Percentiles rank a stretch among this genome's conserved stretches.
Evolutionary conservation across 1,140 invertebrate genomes (phyloP).

Genomic region (Pinna nobilis): DNA sequence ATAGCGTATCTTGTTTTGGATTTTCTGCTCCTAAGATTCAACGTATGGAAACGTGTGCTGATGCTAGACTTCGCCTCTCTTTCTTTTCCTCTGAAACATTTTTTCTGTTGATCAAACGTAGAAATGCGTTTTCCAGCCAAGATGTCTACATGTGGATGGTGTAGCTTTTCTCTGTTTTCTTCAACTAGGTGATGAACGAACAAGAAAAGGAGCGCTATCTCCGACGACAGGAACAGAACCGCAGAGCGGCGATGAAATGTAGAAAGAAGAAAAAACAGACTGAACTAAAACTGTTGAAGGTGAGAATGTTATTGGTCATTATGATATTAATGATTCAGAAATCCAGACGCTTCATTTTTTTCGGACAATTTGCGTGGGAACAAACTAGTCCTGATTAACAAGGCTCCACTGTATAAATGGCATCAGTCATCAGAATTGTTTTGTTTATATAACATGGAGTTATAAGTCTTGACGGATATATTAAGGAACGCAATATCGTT

Average conservation of each 20-base stretch:
- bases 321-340: no score
- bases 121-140: no score
- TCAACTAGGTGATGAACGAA: background rate
- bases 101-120: no score
- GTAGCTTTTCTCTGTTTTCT: background rate
- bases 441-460: background rate
- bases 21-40: no score
- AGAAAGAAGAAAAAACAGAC: slow-evolving; percentile 22
- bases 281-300: slow-evolving; percentile 10
- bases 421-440: background rate
- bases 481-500: no score
- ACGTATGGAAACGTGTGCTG: no score
- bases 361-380: background rate
- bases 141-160: no score
- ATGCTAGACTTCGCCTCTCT: no score
- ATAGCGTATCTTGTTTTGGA: no score
- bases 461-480: no score
- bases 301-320: slow-evolving; percentile 7
- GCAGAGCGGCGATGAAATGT: slow-evolving; percentile 29
- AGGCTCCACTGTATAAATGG: background rate
- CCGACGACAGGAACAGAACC: slow-evolving; percentile 28
- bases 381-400: background rate
- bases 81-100: no score
- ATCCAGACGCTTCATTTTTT: no score
- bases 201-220: slow-evolving; percentile 16